A percentile compares a stretch with the other conserved stretches of the same genome.
These are phyloP conservation scores for Hoplias malabaricus DNA, from an alignment of 2,113 vertebrate genomes.

Conservation along the genomic window DNA sequence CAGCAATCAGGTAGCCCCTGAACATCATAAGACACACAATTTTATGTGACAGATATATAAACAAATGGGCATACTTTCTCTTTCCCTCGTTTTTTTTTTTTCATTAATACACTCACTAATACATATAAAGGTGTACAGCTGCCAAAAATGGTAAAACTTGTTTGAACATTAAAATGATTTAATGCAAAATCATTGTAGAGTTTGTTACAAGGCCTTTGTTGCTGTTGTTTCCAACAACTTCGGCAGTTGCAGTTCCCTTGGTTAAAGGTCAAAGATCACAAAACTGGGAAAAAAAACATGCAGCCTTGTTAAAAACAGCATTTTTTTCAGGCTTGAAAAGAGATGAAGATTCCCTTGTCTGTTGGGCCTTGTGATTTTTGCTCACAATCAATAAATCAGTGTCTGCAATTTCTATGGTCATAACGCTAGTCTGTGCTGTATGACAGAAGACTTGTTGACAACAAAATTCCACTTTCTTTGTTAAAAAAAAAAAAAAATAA, in stretches of 20 bases:
- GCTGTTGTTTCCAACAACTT: conserved; percentile 19
- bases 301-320: background rate
- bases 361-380: too few species aligned
- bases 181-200: conserved; percentile 11
- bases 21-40: conserved; percentile 1
- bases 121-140: conserved; percentile 8
- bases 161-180: too few species aligned
- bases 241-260: conserved; percentile 45
- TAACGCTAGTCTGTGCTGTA: too few species aligned
- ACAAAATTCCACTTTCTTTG: too few species aligned
- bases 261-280: conserved; percentile 54
- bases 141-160: too few species aligned
- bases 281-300: too few species aligned
- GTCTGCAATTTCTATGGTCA: too few species aligned
- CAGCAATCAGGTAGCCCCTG: conserved; percentile 87
- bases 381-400: too few species aligned
- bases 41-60: background rate
- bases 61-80: background rate
- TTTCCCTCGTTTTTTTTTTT: background rate
- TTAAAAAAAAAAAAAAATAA: too few species aligned
- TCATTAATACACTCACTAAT: background rate
- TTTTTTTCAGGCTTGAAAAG: too few species aligned
- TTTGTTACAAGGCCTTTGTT: background rate
- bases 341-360: too few species aligned
- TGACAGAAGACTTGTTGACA: too few species aligned